These are phyloP conservation scores for Zosterops hypoxanthus DNA, from an alignment of 2,113 vertebrate species.

Conservation along the genomic window DNA sequence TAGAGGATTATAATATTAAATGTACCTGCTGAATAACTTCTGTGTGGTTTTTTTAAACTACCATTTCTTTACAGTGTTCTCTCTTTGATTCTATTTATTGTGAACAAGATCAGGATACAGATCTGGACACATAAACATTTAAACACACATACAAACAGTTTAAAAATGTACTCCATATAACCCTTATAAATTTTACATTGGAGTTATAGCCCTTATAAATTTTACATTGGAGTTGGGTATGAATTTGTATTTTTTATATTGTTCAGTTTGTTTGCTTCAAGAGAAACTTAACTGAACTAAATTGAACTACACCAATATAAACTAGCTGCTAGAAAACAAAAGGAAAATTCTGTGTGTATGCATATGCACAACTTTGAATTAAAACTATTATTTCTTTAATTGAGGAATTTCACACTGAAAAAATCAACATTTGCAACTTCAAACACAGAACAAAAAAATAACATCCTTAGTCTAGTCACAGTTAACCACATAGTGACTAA, in stretches of 20 bases:
- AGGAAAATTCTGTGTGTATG: neutral
- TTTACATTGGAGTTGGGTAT: neutral
- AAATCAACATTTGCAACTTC: conserved; percentile 14
- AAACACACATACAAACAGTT: neutral
- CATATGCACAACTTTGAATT: neutral
- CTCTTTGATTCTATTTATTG: neutral
- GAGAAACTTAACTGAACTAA: neutral
- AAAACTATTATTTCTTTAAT: neutral
- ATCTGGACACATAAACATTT: neutral
- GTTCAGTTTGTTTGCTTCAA: neutral
- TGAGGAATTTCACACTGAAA: neutral
- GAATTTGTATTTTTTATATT: neutral
- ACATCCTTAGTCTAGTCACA: conserved; percentile 26
- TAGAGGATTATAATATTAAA: neutral
- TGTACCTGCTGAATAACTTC: neutral
- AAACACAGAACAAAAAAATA: conserved; percentile 2
- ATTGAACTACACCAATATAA: neutral
- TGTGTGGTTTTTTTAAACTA: neutral
- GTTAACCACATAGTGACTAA: conserved; percentile 55
- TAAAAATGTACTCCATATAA: neutral
- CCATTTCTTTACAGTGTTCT: neutral
- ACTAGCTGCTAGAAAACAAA: neutral
- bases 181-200: neutral
- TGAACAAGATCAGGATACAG: neutral
- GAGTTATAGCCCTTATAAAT: neutral